Conservation (phyloP, 2,113 vertebrate species). For the Polypterus bichir region DNA sequence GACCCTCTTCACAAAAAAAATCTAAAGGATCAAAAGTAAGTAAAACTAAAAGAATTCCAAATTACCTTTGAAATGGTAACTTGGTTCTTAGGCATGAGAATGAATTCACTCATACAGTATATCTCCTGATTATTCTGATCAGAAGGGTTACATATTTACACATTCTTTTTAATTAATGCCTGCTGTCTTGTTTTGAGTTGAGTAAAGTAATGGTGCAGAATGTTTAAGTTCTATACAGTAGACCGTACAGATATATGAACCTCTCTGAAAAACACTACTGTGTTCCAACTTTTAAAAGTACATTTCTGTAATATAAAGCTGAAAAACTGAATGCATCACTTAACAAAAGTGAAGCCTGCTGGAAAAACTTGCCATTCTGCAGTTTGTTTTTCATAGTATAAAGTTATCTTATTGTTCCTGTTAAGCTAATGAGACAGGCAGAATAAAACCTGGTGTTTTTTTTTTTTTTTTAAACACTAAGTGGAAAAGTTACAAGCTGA, state of each 20-base stretch:
- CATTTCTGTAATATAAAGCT: neutral
- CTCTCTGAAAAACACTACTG: neutral
- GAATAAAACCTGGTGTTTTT: conserved; percentile 35
- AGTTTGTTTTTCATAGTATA: neutral
- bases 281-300: neutral
- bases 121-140: no score
- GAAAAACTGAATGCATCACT: neutral
- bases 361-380: neutral
- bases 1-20: neutral
- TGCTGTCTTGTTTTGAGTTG: neutral
- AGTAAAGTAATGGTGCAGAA: neutral
- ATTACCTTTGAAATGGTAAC: no score
- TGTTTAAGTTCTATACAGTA: neutral
- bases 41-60: neutral
- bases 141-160: no score
- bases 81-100: no score
- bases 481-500: conserved; percentile 54
- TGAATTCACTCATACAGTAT: no score
- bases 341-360: neutral
- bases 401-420: conserved; percentile 49
- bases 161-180: neutral
- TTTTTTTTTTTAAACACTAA: conserved; percentile 36
- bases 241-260: neutral
- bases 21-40: neutral
- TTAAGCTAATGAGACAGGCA: conserved; percentile 66